A percentile compares a stretch with the other conserved stretches of the same genome.
Evolutionary conservation across 1,140 invertebrate species (phyloP).

Genomic region (Gonatopus flavifemur): DNA sequence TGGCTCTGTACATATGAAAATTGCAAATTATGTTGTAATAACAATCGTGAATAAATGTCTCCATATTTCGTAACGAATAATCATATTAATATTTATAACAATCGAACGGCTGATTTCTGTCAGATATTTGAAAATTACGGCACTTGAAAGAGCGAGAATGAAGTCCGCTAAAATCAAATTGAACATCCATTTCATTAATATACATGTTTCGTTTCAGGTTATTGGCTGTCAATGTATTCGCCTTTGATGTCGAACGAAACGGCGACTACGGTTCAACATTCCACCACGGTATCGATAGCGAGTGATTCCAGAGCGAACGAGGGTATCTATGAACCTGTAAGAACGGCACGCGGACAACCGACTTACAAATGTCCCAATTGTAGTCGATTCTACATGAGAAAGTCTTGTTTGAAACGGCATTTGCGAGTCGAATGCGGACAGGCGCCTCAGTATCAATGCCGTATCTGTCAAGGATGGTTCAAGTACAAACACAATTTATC

Average conservation of each 20-base stretch:
- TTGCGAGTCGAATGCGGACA: constrained; percentile 56
- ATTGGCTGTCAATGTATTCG: constrained; percentile 24
- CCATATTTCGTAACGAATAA: no score
- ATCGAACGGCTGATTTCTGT: no score
- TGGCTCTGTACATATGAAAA: no score
- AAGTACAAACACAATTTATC: constrained; percentile 51
- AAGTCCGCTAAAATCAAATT: no score
- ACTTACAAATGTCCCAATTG: constrained; percentile 60
- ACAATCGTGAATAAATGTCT: no score
- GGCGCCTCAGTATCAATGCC: constrained; percentile 54
- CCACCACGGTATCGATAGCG: neutral
- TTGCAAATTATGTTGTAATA: no score
- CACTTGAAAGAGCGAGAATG: no score
- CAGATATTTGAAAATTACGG: no score
- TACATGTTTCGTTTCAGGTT: constrained; percentile 42
- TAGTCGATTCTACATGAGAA: constrained; percentile 60
- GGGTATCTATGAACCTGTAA: constrained; percentile 25
- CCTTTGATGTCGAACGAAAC: neutral
- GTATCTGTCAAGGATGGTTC: constrained; percentile 49
- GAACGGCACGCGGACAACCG: constrained; percentile 33
- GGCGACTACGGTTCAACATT: neutral
- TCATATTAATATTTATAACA: no score
- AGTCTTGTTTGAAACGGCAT: constrained; percentile 61
- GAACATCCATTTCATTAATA: constrained; percentile 31
- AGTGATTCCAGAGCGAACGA: neutral